Conservation (phyloP, 23 tunicate species). For the Halocynthia aurantium region DNA sequence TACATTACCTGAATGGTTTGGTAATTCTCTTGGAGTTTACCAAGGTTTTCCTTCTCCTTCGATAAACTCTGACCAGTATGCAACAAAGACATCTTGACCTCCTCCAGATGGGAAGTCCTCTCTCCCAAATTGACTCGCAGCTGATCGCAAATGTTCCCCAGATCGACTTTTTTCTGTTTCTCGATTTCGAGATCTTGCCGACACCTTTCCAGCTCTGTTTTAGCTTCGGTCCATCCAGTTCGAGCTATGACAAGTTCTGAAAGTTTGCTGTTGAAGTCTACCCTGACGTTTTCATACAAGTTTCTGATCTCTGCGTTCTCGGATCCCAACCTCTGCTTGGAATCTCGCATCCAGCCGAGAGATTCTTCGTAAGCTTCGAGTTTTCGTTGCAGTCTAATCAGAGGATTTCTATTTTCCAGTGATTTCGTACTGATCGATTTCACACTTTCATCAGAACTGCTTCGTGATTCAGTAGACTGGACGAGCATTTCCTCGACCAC, state of each 20-base stretch:
- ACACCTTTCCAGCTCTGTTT: neutral
- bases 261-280: neutral
- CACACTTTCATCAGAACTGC: neutral
- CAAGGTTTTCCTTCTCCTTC: too few relatives aligned
- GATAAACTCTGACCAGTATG: too few relatives aligned
- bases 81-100: neutral
- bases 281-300: neutral
- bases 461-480: neutral
- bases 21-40: too few relatives aligned
- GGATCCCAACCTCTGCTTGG: neutral
- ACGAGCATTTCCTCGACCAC: conserved; percentile 12
- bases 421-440: neutral
- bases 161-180: neutral
- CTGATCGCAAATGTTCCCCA: neutral
- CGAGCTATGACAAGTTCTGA: conserved; percentile 10
- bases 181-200: neutral
- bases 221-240: neutral
- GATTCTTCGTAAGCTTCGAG: conserved; percentile 21
- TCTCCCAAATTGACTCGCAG: neutral
- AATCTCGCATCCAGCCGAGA: neutral
- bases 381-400: conserved; percentile 8
- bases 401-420: conserved; percentile 23
- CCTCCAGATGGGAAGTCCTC: neutral
- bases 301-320: neutral
- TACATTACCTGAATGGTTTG: too few relatives aligned